Evolutionary conservation across 1,140 invertebrate genomes (phyloP), one percentile per base, ranked within the genome.

Genomic region (Brevipalpus yothersi): DNA sequence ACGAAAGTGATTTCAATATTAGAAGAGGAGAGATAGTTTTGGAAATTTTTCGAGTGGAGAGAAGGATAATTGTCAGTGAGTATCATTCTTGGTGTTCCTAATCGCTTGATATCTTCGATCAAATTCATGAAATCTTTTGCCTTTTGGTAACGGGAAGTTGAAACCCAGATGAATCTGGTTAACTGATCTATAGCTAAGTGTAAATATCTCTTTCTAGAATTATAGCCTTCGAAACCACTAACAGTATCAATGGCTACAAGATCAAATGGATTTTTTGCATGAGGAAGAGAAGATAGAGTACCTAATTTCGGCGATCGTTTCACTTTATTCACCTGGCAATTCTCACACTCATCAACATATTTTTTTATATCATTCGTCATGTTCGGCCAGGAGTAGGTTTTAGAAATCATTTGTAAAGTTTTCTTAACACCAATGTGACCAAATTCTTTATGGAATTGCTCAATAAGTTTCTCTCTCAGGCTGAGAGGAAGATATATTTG

Each of bases 1-100:
- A 60, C 53, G 55, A 58, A 43, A 0, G 61, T 58, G 19, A 66
- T 63, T 31, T 62, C n/a, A 10, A 68, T 65, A 12, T 47, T 13
- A 10, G 17, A 17, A 15, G 45, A 9, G 41, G 11, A 13, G 9
- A 54, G 53, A 54, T 11, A 54, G 11, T 54, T 10, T 13, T 54
- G 10, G 10, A 54, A 21, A n/a, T 10, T n/a, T 11, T 21, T 54
- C 10, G 10, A 10, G 21, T 10, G 11, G 21, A 54, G 19, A 11
- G 11, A 13, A 10, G 10, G 10, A 21, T 54, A 19, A 21, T 19
- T 11, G 19, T 54, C 53, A 54, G 53, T 54, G 10, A 54, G 19
- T 54, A 54, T 54, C 11, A 10, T 10, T 54, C 19, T 21, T 11
- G 21, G 21, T 54, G 10, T 15, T 11, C 10, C 19, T 11, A 10